Conservation (phyloP, 1,140 invertebrate genomes). For the Cotesia typhae region DNA sequence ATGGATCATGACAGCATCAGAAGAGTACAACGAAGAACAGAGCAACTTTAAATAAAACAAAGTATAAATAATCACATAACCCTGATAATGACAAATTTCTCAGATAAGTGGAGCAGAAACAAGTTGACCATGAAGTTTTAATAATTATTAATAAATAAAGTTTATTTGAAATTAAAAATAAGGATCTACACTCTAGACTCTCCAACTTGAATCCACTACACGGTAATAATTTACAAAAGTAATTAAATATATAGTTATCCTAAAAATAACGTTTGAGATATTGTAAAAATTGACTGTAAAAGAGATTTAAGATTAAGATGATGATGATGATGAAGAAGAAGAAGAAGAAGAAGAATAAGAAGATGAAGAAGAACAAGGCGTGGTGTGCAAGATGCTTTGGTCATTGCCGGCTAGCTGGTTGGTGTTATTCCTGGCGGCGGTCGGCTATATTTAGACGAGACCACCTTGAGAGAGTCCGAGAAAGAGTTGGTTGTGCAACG, state of each 20-base stretch:
- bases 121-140: slow-evolving; percentile 22
- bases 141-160: slow-evolving; percentile 3
- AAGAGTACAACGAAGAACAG: not conserved
- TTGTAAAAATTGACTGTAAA: not conserved
- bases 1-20: not conserved
- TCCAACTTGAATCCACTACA: too few species aligned
- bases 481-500: slow-evolving; percentile 42
- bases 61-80: not conserved
- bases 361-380: slow-evolving; percentile 32
- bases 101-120: slow-evolving; percentile 21
- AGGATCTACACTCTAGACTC: too few species aligned
- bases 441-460: slow-evolving; percentile 59
- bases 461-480: slow-evolving; percentile 56
- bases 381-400: slow-evolving; percentile 50
- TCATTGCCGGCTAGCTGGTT: slow-evolving; percentile 53
- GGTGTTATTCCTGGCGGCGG: slow-evolving; percentile 56
- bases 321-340: not conserved
- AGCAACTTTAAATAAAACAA: not conserved
- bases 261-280: too few species aligned
- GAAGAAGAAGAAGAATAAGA: slow-evolving; percentile 26
- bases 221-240: too few species aligned
- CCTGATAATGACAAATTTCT: slow-evolving; percentile 25
- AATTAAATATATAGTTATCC: too few species aligned
- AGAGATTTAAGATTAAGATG: not conserved
- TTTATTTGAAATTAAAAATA: too few species aligned